phyloP scores from a whole-genome alignment of 2,888 invertebrate genomes.

The Brenthis hecate region DNA sequence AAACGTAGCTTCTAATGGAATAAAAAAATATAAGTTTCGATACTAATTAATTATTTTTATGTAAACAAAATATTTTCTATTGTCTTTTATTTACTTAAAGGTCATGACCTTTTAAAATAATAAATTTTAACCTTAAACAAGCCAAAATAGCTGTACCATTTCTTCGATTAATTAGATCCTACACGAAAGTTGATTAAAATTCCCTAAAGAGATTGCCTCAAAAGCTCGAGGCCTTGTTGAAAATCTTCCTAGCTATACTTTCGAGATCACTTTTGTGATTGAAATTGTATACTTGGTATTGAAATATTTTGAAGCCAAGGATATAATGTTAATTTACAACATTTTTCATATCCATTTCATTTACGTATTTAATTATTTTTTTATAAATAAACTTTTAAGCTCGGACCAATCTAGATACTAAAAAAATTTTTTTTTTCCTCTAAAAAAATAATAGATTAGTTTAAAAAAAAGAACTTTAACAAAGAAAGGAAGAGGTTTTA shows the following conservation, averaged over 20 bases:
- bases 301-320: neutral
- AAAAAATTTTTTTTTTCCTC: too few species aligned
- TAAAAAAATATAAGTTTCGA: too few species aligned
- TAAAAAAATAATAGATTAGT: too few species aligned
- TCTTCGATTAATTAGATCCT: constrained; percentile 27
- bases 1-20: too few species aligned
- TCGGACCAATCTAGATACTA: too few species aligned
- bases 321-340: too few species aligned
- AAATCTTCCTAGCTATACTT: constrained; percentile 26
- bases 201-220: constrained; percentile 35
- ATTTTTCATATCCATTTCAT: too few species aligned
- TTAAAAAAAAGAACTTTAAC: too few species aligned
- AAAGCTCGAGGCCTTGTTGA: constrained; percentile 32
- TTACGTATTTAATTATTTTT: too few species aligned
- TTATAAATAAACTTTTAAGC: too few species aligned
- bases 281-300: constrained; percentile 23
- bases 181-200: constrained; percentile 36
- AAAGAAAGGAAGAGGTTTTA: too few species aligned
- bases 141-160: constrained; percentile 19
- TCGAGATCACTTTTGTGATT: constrained; percentile 28
- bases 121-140: neutral
- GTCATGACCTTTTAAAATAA: constrained; percentile 2
- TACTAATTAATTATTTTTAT: neutral
- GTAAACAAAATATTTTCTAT: neutral
- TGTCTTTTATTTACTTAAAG: neutral